Conservation (phyloP, 2,888 invertebrate species). For the Diaphora mendica region DNA sequence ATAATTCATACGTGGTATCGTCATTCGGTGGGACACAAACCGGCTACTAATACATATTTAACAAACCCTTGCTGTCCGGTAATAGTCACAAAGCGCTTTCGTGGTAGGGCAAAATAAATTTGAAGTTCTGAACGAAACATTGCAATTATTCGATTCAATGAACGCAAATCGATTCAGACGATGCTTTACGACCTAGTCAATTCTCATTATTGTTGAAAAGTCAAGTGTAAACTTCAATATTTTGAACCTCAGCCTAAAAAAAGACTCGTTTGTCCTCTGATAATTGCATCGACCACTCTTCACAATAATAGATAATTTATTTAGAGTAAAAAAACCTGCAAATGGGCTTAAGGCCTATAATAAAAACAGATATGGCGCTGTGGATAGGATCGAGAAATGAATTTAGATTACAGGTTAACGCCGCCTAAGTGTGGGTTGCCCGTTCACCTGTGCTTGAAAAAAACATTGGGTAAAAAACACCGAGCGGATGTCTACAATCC, state of each 20-base stretch:
- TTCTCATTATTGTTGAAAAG: constrained; percentile 62
- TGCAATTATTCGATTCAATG: constrained; percentile 78
- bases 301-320: constrained; percentile 85
- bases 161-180: constrained; percentile 73
- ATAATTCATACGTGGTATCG: constrained; percentile 65
- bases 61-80: constrained; percentile 60
- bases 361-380: constrained; percentile 83
- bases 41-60: constrained; percentile 69
- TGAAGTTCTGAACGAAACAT: constrained; percentile 65
- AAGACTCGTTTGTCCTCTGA: constrained; percentile 70
- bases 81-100: constrained; percentile 65
- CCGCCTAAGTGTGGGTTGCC: constrained; percentile 84
- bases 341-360: constrained; percentile 84
- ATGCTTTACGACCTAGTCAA: constrained; percentile 66
- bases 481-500: constrained; percentile 56
- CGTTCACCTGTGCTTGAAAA: constrained; percentile 82
- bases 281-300: constrained; percentile 79
- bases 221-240: constrained; percentile 59
- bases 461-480: constrained; percentile 72
- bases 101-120: constrained; percentile 65
- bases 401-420: constrained; percentile 87
- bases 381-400: constrained; percentile 86
- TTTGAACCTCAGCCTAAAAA: constrained; percentile 47
- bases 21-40: constrained; percentile 59
- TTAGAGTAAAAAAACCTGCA: constrained; percentile 83